phyloP scores from a whole-genome alignment of 2,797 vertebrate genomes.

The Chiloscyllium punctatum region DNA sequence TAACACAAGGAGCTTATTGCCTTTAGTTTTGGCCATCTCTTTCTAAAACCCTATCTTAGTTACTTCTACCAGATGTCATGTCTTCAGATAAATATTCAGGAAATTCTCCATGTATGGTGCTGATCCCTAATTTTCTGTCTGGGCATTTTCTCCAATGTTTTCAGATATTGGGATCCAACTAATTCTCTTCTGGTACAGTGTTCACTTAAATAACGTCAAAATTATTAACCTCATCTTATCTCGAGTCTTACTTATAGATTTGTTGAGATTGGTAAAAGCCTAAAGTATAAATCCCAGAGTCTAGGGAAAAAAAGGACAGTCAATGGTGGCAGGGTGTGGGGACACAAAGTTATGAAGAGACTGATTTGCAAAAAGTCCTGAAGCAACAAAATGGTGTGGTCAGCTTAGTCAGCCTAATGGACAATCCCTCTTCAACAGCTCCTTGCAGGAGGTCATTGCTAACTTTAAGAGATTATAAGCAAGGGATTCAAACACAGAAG shows the following conservation, averaged over 20 bases:
- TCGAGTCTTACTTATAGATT: neutral
- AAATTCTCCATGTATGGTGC: neutral
- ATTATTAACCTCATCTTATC: neutral
- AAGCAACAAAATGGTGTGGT: neutral
- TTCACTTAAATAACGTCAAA: neutral
- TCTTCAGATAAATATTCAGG: neutral
- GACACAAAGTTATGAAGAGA: neutral
- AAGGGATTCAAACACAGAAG: neutral
- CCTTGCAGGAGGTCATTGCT: neutral
- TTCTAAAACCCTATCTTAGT: neutral
- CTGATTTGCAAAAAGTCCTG: neutral
- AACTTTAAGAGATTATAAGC: neutral
- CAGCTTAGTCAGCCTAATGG: neutral
- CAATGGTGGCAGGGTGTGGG: neutral
- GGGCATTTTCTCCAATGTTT: neutral
- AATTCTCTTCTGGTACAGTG: neutral
- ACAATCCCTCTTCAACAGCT: neutral
- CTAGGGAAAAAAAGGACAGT: neutral
- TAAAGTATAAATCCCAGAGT: neutral
- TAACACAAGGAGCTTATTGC: neutral
- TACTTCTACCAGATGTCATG: neutral
- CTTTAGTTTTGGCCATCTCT: neutral
- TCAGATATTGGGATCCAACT: neutral
- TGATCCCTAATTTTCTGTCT: neutral
- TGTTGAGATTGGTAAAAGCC: neutral